A percentile compares a stretch with the other conserved stretches of the same genome.
These are phyloP conservation scores for Orius insidiosus DNA, from an alignment of 1,140 invertebrate species.

Conservation along the genomic window DNA sequence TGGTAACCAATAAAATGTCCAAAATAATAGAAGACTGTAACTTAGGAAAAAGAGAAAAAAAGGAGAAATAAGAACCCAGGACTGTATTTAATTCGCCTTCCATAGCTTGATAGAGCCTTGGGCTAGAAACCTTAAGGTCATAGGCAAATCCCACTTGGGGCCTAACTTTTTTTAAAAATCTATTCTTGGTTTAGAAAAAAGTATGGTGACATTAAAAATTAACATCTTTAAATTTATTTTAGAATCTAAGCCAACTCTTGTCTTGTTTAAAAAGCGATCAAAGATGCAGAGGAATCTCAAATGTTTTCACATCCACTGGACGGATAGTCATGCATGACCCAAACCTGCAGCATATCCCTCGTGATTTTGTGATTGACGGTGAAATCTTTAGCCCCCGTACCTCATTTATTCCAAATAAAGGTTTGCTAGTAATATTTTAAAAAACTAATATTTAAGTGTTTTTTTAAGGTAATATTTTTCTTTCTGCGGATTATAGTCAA, in stretches of 20 bases:
- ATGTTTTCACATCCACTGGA: slow-evolving; percentile 69
- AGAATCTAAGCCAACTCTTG: slow-evolving; percentile 17
- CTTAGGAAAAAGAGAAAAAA: no score
- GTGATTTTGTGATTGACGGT: slow-evolving; percentile 46
- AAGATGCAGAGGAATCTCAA: slow-evolving; percentile 55
- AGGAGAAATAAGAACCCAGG: no score
- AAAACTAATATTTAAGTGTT: neutral
- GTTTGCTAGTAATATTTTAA: slow-evolving; percentile 1
- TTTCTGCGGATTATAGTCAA: slow-evolving; percentile 93
- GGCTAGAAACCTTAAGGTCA: no score
- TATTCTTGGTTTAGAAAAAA: no score
- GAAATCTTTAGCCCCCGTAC: slow-evolving; percentile 22
- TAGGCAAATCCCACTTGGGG: no score
- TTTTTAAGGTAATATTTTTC: slow-evolving; percentile 35
- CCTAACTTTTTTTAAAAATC: no score
- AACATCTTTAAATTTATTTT: slow-evolving; percentile 10
- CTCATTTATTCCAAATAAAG: slow-evolving; percentile 24
- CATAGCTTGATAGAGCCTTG: no score
- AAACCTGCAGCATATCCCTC: slow-evolving; percentile 81
- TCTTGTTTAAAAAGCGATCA: slow-evolving; percentile 2
- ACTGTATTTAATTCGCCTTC: no score
- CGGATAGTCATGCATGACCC: slow-evolving; percentile 82
- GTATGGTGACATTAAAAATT: no score
- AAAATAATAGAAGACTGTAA: no score
- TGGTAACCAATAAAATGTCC: no score